Conservation (phyloP, 2,797 vertebrate genomes). For the Gadopsis bispinosus region DNA sequence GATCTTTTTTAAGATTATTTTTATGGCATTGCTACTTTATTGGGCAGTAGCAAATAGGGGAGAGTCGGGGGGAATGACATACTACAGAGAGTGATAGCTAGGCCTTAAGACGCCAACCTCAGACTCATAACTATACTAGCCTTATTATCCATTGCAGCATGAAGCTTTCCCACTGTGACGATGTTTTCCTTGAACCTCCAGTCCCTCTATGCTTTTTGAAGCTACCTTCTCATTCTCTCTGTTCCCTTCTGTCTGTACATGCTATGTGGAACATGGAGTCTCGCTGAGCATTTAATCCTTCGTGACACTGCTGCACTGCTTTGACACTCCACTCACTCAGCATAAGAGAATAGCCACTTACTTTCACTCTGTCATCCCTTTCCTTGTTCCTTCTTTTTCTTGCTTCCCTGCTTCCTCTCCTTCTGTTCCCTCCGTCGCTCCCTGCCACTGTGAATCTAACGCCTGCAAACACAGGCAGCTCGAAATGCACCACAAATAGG, state of each 20-base stretch:
- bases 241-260: conserved; percentile 59
- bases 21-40: conserved; percentile 67
- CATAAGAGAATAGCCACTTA: conserved; percentile 71
- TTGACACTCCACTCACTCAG: conserved; percentile 74
- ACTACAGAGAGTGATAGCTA: conserved; percentile 42
- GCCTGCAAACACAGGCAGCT: conserved; percentile 62
- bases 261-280: conserved; percentile 69
- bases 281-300: conserved; percentile 73
- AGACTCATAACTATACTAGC: conserved; percentile 65
- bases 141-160: conserved; percentile 59
- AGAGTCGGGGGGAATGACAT: conserved; percentile 47
- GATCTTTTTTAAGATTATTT: conserved; percentile 72
- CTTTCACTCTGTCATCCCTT: conserved; percentile 58
- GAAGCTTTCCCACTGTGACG: conserved; percentile 50
- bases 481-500: conserved; percentile 53
- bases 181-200: conserved; percentile 47
- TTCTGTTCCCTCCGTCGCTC: conserved; percentile 50
- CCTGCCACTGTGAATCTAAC: conserved; percentile 66
- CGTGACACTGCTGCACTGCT: conserved; percentile 68
- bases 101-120: conserved; percentile 57
- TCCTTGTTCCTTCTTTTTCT: conserved; percentile 54
- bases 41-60: conserved; percentile 53
- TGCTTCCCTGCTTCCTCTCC: conserved; percentile 45
- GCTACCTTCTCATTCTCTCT: conserved; percentile 38
- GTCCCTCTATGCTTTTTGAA: conserved; percentile 35